These are phyloP conservation scores for Merops nubicus DNA, from an alignment of 2,113 vertebrate genomes.

Conservation along the genomic window DNA sequence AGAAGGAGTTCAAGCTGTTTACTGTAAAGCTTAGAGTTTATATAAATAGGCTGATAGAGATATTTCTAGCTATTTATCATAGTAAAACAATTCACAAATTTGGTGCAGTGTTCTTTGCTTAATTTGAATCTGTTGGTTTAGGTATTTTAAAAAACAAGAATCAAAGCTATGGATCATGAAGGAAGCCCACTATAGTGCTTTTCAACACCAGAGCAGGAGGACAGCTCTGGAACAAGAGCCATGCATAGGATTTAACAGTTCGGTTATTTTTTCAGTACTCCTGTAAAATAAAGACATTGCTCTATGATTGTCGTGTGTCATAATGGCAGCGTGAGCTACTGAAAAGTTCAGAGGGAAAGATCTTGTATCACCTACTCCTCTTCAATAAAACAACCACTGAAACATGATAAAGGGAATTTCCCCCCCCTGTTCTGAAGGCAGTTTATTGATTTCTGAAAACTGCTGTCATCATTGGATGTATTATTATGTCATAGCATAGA, in stretches of 20 bases:
- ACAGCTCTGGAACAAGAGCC: not conserved
- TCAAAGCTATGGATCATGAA: not conserved
- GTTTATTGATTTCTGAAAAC: not conserved
- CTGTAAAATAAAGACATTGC: not conserved
- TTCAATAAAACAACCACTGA: not conserved
- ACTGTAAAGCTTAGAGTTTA: not conserved
- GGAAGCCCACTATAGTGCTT: not conserved
- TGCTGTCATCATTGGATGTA: not conserved
- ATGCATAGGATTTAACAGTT: not conserved
- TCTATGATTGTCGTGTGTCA: not conserved
- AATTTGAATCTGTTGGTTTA: not conserved
- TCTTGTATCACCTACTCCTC: not conserved
- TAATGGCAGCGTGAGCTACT: not conserved
- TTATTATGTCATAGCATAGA: not conserved
- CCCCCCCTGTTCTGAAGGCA: not conserved
- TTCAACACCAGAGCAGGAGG: not conserved
- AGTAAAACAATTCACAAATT: not conserved
- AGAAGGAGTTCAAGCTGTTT: not conserved
- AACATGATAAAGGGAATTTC: not conserved
- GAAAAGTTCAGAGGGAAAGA: not conserved
- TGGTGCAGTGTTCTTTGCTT: not conserved
- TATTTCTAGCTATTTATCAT: not conserved
- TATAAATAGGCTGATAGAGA: not conserved
- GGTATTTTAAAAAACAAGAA: not conserved
- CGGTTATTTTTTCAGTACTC: not conserved